phyloP scores from a whole-genome alignment of 2,888 invertebrate genomes.

The Eudasyphora cyanicolor region DNA sequence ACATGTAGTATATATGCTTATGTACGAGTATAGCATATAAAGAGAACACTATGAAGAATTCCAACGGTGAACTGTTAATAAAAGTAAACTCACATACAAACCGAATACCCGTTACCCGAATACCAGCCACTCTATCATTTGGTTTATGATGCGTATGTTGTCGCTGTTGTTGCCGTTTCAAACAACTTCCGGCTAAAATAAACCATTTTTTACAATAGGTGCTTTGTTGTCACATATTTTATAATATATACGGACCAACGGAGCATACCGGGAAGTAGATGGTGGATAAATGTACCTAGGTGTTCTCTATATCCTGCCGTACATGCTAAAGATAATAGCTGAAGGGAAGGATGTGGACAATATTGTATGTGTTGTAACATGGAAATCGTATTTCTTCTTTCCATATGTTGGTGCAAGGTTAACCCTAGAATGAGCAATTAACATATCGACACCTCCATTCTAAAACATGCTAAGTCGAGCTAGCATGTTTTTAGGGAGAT shows the following conservation, averaged over 20 bases:
- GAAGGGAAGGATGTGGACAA: neutral
- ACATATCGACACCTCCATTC: too few species aligned
- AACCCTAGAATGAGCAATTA: neutral
- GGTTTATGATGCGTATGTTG: constrained; percentile 59
- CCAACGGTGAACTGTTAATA: constrained; percentile 20
- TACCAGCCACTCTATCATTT: constrained; percentile 52
- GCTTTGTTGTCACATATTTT: constrained; percentile 32
- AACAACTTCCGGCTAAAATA: constrained; percentile 58
- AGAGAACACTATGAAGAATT: neutral
- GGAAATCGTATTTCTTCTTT: neutral
- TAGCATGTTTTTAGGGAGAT: too few species aligned
- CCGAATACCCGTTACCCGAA: constrained; percentile 24
- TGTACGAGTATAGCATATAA: neutral
- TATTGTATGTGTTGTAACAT: neutral
- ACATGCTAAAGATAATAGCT: neutral
- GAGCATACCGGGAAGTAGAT: too few species aligned
- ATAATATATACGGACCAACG: constrained; percentile 9
- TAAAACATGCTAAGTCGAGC: too few species aligned
- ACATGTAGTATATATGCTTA: neutral
- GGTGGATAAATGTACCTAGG: neutral
- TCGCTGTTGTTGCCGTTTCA: constrained; percentile 39
- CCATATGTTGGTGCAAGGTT: neutral
- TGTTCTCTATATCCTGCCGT: neutral
- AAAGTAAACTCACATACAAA: constrained; percentile 47
- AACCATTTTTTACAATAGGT: constrained; percentile 49